Percentiles rank a stretch among this genome's conserved stretches.
These are phyloP conservation scores for Eristalis pertinax DNA, from an alignment of 2,888 invertebrate species.

Conservation along the genomic window DNA sequence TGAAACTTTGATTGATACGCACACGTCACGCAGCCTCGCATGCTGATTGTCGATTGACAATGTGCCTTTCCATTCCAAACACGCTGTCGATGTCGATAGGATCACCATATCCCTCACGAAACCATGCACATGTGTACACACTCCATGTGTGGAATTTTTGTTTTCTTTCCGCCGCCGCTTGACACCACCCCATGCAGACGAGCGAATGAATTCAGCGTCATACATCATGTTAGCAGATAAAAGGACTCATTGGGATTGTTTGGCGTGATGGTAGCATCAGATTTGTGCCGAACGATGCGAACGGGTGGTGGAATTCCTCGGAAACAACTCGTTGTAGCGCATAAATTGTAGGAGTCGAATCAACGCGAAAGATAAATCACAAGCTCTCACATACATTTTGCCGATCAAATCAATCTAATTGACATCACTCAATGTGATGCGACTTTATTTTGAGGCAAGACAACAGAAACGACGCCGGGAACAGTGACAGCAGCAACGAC, in stretches of 20 bases:
- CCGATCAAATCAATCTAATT: constrained; percentile 82
- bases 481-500: not conserved
- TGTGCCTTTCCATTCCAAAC: constrained; percentile 6
- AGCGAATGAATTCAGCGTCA: constrained; percentile 52
- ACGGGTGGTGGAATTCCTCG: constrained; percentile 52
- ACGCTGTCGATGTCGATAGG: constrained; percentile 27
- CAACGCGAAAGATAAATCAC: constrained; percentile 63
- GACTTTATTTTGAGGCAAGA: constrained; percentile 54
- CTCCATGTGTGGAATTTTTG: constrained; percentile 23
- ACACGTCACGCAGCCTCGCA: constrained; percentile 74
- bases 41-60: constrained; percentile 71
- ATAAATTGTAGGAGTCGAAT: constrained; percentile 59
- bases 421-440: constrained; percentile 81
- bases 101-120: constrained; percentile 29
- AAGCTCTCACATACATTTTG: constrained; percentile 74
- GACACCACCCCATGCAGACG: constrained; percentile 13
- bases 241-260: constrained; percentile 67
- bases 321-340: constrained; percentile 54
- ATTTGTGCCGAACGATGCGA: constrained; percentile 20
- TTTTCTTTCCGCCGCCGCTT: constrained; percentile 5
- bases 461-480: constrained; percentile 21
- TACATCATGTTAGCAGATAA: constrained; percentile 70
- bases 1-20: constrained; percentile 74
- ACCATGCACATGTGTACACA: not conserved
- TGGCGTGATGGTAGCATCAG: constrained; percentile 45